These are phyloP conservation scores for Lycaon pictus DNA, from an alignment of 2,113 vertebrate genomes.

Conservation along the genomic window DNA sequence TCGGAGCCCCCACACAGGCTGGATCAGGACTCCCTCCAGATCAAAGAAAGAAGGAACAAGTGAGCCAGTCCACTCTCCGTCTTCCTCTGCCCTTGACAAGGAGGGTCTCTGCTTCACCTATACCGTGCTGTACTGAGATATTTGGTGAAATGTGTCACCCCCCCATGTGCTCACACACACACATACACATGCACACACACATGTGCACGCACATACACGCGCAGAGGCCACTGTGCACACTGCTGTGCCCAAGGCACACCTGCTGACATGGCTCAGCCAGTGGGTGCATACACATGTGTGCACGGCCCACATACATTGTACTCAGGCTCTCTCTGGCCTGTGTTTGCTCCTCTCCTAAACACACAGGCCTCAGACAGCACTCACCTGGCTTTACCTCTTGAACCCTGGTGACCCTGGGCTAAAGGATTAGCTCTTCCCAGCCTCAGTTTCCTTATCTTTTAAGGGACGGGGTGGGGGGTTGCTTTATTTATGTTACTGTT, in stretches of 20 bases:
- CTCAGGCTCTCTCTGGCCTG: background rate
- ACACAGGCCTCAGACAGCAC: background rate
- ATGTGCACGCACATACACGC: background rate
- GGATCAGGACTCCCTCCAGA: background rate
- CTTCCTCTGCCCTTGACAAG: background rate
- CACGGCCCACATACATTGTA: too few species aligned
- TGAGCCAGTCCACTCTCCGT: background rate
- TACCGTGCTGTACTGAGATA: background rate
- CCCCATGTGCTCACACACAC: background rate
- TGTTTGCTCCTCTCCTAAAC: background rate
- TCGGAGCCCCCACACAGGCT: background rate
- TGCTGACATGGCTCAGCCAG: background rate
- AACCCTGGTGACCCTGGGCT: background rate
- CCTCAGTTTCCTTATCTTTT: background rate
- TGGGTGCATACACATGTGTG: background rate
- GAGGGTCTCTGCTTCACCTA: background rate
- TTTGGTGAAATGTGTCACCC: background rate
- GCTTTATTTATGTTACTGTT: background rate
- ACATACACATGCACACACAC: background rate
- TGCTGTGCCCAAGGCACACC: background rate
- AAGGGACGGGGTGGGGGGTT: background rate
- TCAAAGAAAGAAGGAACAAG: background rate
- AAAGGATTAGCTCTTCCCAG: background rate
- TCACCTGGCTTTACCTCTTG: background rate
- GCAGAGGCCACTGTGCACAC: too few species aligned